Conservation (phyloP, 2,797 vertebrate genomes). For the Chelon labrosus region DNA sequence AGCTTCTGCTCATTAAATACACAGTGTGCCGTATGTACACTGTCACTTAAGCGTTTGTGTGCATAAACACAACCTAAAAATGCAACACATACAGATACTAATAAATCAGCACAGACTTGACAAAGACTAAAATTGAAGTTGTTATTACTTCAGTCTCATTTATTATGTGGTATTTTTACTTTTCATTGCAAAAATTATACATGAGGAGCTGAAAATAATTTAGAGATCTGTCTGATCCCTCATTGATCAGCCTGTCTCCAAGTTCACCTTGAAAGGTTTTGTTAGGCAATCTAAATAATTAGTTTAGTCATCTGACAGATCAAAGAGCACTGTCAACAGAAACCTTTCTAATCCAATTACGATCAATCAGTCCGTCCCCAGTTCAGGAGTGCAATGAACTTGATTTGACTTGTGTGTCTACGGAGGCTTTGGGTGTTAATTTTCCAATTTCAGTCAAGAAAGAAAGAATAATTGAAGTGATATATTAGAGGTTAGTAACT, state of each 20-base stretch:
- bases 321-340: conserved; percentile 28
- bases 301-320: conserved; percentile 54
- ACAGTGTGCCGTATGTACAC: conserved; percentile 22
- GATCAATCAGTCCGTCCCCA: conserved; percentile 30
- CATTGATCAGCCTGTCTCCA: conserved; percentile 40
- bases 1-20: conserved; percentile 33
- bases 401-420: not conserved
- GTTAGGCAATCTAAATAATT: conserved; percentile 51
- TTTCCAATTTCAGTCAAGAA: not conserved
- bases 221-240: conserved; percentile 4
- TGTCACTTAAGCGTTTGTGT: conserved; percentile 27
- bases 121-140: too few species aligned
- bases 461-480: not conserved
- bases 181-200: not conserved
- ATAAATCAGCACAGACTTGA: not conserved
- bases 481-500: not conserved
- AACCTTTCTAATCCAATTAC: conserved; percentile 62
- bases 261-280: conserved; percentile 24
- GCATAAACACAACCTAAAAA: conserved; percentile 9
- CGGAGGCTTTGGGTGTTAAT: not conserved
- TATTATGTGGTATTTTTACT: not conserved
- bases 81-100: conserved; percentile 2
- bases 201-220: not conserved
- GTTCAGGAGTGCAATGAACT: conserved; percentile 9
- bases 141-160: not conserved